Percentiles rank a stretch among this genome's conserved stretches.
phyloP scores from a whole-genome alignment of 2,888 invertebrate genomes.

The Patella caerulea region DNA sequence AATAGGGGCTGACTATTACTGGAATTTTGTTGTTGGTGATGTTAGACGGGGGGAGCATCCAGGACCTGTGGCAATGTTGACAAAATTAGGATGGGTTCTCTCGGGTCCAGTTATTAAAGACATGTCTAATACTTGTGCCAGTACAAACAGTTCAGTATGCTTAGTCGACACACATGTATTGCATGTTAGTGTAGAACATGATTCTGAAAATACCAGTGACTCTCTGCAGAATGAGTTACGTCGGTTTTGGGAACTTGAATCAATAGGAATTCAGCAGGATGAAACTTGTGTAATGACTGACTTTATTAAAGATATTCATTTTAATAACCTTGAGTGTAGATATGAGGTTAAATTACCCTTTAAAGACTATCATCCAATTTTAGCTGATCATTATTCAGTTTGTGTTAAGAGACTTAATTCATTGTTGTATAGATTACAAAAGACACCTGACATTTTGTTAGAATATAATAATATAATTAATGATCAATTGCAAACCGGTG shows the following conservation, averaged over 20 bases:
- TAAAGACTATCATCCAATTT: neutral
- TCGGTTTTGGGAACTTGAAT: neutral
- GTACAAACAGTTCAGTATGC: neutral
- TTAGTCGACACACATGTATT: neutral
- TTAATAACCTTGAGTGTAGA: neutral
- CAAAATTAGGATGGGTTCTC: neutral
- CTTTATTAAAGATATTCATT: neutral
- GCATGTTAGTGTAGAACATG: neutral
- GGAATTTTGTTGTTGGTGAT: neutral
- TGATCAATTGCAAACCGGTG: neutral
- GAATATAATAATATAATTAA: slow-evolving; percentile 1
- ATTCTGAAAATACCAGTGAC: neutral
- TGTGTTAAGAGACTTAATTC: neutral
- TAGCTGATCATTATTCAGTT: slow-evolving; percentile 3
- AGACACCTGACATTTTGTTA: neutral
- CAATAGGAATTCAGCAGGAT: neutral
- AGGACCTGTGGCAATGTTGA: neutral
- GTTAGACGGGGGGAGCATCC: slow-evolving; percentile 1
- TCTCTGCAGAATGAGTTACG: neutral
- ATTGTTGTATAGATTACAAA: neutral
- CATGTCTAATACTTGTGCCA: neutral
- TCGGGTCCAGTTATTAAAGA: neutral
- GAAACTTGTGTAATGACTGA: neutral
- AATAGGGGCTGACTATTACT: neutral
- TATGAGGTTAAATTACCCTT: slow-evolving; percentile 5